A percentile compares a stretch with the other conserved stretches of the same genome.
phyloP scores from a whole-genome alignment of 2,113 vertebrate genomes.

The Lathamus discolor region DNA sequence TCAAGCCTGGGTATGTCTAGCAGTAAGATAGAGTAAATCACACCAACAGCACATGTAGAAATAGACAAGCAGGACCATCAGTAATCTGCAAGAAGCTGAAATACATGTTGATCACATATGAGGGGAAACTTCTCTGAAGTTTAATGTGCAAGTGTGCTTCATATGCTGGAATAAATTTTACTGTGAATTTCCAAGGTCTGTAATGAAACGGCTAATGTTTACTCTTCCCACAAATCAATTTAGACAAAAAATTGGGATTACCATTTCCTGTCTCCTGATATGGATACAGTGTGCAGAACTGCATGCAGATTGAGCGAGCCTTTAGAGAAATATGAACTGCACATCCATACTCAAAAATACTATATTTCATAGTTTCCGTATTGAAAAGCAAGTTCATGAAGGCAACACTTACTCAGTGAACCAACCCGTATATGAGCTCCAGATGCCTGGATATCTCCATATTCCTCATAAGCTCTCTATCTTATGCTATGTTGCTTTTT shows the following conservation, averaged over 20 bases:
- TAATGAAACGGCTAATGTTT: neutral
- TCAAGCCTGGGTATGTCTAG: neutral
- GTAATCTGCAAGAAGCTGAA: neutral
- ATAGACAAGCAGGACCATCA: neutral
- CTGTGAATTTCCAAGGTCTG: neutral
- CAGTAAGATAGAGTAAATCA: neutral
- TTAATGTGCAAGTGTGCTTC: slow-evolving; percentile 12
- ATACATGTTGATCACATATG: slow-evolving; percentile 19
- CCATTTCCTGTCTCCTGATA: neutral
- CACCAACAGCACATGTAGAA: neutral
- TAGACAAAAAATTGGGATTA: neutral
- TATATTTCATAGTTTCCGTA: neutral
- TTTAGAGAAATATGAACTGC: neutral
- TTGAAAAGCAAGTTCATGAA: neutral
- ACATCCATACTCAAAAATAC: neutral
- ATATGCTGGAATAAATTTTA: slow-evolving; percentile 11
- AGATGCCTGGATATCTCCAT: neutral
- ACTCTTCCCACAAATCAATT: neutral
- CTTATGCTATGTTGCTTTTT: neutral
- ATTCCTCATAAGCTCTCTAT: neutral
- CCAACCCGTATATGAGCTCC: neutral
- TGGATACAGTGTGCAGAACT: neutral
- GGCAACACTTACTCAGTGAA: neutral
- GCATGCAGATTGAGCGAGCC: neutral
- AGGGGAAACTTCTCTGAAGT: slow-evolving; percentile 30